These are phyloP conservation scores for Pasiphila rectangulata DNA, from an alignment of 2,888 invertebrate genomes.

Conservation along the genomic window DNA sequence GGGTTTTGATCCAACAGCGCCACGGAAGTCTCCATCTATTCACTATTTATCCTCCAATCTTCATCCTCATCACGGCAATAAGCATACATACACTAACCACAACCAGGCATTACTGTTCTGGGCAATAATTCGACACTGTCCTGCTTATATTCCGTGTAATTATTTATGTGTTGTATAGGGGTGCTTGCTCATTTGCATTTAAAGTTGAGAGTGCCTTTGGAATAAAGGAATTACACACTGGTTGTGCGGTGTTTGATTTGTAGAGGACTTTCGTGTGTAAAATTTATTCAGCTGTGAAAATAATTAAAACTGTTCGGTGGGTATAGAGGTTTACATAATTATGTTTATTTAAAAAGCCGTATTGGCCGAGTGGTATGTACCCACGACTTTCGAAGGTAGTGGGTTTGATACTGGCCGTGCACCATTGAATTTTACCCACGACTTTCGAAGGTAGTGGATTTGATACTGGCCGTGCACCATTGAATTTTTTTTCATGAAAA, in stretches of 20 bases:
- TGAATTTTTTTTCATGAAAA: no score
- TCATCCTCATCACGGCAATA: no score
- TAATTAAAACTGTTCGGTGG: slow-evolving; percentile 4
- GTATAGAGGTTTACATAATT: neutral
- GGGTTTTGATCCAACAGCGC: no score
- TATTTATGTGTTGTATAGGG: slow-evolving; percentile 50
- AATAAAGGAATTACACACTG: slow-evolving; percentile 13
- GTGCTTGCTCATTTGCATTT: slow-evolving; percentile 22
- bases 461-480: no score
- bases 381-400: no score
- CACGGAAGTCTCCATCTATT: no score
- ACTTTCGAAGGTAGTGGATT: no score
- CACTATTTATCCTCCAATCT: no score
- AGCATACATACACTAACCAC: slow-evolving; percentile 7
- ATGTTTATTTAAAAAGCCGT: neutral
- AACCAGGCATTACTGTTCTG: slow-evolving; percentile 17
- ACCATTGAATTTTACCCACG: no score
- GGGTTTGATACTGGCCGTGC: no score
- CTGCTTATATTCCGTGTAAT: slow-evolving; percentile 56
- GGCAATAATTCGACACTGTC: slow-evolving; percentile 44
- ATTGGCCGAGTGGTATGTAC: no score
- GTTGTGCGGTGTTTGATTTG: slow-evolving; percentile 14
- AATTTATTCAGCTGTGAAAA: neutral
- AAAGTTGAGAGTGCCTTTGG: slow-evolving; percentile 14
- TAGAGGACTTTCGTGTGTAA: neutral